Percentiles rank a stretch among this genome's conserved stretches.
These are phyloP conservation scores for Lichenostomus cassidix DNA, from an alignment of 2,113 vertebrate genomes.

Conservation along the genomic window DNA sequence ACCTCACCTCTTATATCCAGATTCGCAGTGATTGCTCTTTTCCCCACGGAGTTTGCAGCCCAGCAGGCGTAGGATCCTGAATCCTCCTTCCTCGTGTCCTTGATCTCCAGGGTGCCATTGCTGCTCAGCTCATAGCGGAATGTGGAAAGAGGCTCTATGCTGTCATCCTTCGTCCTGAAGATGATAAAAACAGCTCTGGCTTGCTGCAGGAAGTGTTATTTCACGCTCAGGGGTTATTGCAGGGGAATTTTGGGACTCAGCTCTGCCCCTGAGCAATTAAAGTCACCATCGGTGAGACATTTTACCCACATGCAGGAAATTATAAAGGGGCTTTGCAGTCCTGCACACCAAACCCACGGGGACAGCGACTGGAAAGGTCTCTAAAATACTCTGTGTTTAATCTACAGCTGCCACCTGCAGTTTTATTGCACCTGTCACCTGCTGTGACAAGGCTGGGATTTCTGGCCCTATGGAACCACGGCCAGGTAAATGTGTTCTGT, in stretches of 20 bases:
- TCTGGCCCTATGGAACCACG: not conserved
- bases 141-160: constrained; percentile 70
- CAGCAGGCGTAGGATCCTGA: constrained; percentile 85
- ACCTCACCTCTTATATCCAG: constrained; percentile 87
- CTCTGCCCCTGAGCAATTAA: not conserved
- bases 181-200: not conserved
- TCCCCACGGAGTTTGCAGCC: constrained; percentile 84
- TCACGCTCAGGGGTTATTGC: not conserved
- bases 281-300: not conserved
- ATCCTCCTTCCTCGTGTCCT: constrained; percentile 73
- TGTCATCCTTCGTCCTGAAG: constrained; percentile 85
- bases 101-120: constrained; percentile 88
- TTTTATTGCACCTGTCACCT: not conserved
- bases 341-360: not conserved
- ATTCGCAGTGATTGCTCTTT: constrained; percentile 79
- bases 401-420: not conserved
- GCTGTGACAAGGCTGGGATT: not conserved
- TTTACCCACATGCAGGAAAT: not conserved
- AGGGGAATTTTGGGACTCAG: not conserved
- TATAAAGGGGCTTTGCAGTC: not conserved
- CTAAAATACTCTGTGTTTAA: not conserved
- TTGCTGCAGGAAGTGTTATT: not conserved
- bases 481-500: not conserved
- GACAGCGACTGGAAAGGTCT: not conserved
- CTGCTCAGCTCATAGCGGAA: constrained; percentile 68